Conservation (phyloP, 64 coral and sea anemone genomes). For the Cladopsammia gracilis region DNA sequence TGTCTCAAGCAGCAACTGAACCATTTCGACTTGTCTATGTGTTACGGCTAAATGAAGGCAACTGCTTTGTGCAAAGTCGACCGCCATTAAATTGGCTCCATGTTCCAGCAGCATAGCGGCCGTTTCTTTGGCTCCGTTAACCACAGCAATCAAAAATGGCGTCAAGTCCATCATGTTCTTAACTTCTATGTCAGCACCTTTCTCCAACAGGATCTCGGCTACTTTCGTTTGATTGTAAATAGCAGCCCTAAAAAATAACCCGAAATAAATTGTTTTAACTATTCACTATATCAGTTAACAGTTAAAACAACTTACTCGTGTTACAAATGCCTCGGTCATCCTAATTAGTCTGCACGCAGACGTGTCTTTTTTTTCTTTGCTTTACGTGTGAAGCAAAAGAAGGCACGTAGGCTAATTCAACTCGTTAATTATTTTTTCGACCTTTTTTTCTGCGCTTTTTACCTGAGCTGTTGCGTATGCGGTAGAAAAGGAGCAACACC, state of each 20-base stretch:
- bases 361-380: no score
- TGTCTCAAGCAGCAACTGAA: not conserved
- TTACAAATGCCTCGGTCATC: no score
- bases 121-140: conserved; percentile 8
- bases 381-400: no score
- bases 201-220: conserved; percentile 38
- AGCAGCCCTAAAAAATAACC: not conserved
- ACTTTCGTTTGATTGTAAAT: not conserved
- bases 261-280: no score
- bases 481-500: no score
- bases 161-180: conserved; percentile 46
- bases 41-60: conserved; percentile 31
- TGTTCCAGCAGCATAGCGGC: conserved; percentile 22
- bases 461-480: no score
- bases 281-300: no score
- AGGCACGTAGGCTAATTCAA: no score
- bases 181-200: conserved; percentile 4
- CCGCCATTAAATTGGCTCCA: conserved; percentile 1
- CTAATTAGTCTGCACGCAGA: no score
- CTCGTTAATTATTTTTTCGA: no score
- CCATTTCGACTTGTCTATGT: not conserved
- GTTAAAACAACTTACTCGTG: no score
- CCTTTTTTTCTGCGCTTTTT: no score
- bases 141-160: conserved; percentile 16
- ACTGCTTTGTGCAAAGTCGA: not conserved